Percentiles rank a stretch among this genome's conserved stretches.
These are phyloP conservation scores for Fragum whitleyi DNA, from an alignment of 2,888 invertebrate species.

Conservation along the genomic window DNA sequence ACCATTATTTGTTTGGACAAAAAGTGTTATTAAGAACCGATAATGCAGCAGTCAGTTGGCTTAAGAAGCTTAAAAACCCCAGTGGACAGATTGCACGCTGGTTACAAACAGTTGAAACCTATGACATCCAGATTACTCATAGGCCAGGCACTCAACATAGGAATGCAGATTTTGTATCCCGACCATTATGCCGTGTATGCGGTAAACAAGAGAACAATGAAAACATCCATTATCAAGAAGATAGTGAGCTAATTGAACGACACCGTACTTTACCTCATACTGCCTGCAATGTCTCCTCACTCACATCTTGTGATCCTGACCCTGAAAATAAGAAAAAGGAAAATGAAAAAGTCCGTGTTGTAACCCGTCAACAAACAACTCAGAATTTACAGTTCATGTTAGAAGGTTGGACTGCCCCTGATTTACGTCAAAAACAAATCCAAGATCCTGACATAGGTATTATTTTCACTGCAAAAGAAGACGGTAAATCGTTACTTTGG, in stretches of 20 bases:
- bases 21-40: conserved; percentile 13
- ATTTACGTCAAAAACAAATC: not conserved
- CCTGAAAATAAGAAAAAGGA: not conserved
- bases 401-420: conserved; percentile 15
- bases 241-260: not conserved
- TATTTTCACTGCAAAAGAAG: conserved; percentile 14
- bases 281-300: not conserved
- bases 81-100: conserved; percentile 1
- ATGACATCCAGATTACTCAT: not conserved
- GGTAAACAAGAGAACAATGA: not conserved
- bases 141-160: not conserved
- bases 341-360: conserved; percentile 7
- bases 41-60: conserved; percentile 14
- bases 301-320: not conserved
- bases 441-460: conserved; percentile 11
- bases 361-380: conserved; percentile 12
- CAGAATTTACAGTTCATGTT: conserved; percentile 1
- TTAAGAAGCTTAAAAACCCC: conserved; percentile 14
- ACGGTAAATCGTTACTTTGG: conserved; percentile 1
- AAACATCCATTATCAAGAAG: not conserved
- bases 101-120: not conserved
- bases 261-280: not conserved
- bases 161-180: conserved; percentile 10
- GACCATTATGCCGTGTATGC: not conserved
- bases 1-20: conserved; percentile 28